phyloP scores from a whole-genome alignment of 2,888 invertebrate genomes.

The Mythimna lalbum region DNA sequence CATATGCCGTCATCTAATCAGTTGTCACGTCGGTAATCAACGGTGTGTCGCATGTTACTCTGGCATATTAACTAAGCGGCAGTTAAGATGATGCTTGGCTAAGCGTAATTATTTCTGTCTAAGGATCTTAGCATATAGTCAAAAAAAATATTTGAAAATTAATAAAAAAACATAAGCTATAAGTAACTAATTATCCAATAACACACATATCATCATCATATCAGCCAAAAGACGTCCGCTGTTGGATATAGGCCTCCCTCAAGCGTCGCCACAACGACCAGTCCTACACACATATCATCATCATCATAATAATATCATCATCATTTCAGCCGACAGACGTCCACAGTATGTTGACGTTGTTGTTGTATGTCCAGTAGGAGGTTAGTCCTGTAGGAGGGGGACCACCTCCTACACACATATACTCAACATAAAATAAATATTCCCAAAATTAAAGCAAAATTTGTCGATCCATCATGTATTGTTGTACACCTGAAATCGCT shows the following conservation, averaged over 20 bases:
- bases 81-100: conserved; percentile 11
- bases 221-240: no score
- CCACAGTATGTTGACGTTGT: no score
- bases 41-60: conserved; percentile 58
- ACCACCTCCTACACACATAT: no score
- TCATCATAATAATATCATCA: no score
- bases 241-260: no score
- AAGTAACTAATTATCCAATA: background rate
- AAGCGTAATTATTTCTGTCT: background rate
- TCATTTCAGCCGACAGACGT: no score
- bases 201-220: no score
- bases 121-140: background rate
- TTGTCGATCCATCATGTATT: background rate
- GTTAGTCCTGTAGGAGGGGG: no score
- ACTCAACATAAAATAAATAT: background rate
- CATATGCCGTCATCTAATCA: conserved; percentile 49
- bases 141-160: background rate
- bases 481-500: conserved; percentile 33
- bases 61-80: conserved; percentile 38
- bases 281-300: no score
- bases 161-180: background rate
- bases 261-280: no score
- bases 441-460: background rate
- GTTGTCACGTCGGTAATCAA: conserved; percentile 57
- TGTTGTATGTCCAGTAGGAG: no score